Base-by-base conservation (phyloP, 2,888 invertebrate species). In the Drosophila austrosaltans region DNA sequence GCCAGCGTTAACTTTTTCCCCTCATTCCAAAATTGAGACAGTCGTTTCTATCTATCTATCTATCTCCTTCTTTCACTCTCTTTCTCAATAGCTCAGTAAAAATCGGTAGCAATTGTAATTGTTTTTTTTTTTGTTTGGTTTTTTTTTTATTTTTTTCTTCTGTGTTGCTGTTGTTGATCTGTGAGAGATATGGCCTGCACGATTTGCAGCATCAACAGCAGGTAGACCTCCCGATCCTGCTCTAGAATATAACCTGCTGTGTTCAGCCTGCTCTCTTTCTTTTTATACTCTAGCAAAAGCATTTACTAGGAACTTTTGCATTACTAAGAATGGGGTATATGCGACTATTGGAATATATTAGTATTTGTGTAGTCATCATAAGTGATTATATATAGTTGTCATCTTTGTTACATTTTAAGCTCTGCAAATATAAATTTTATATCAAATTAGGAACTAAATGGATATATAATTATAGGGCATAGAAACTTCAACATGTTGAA, bases 31-130 rank as follows among this genome's bases (percentile, higher is more conserved):
- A 36, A 36, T 30, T 30, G 30, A 30, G 30, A 30, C 30, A 30
- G 30, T 30, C 30, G 6, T 30, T 30, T 30, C 30, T 30, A 30
- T 36, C 36, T 8, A 36, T 8, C 22, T 6, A 2, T 10, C 22
- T 5, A 12, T 8, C 42, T 44, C 58, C 3, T 7, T 16, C 7
- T 22, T 10, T 44, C 5, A 20, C 6, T 12, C 20, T 44, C 12
- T 3, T 3, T 12, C 12, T 25, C 1, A 39, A 5, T 39, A 1
- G 22, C 32, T 22, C 22, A 25, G 25, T 60, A 28, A 44, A 85
- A 86, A 86, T 87, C 85, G 75, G 89, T 87, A 86, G 89, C 89
- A 87, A 88, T 83, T 88, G 89, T 84, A 86, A 83, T 81, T 87
- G 84, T 86, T 87, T 82, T 78, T 72, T 68, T 80, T 78, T 81